phyloP scores from a whole-genome alignment of 2,888 invertebrate species.

The Entomobrya proxima region DNA sequence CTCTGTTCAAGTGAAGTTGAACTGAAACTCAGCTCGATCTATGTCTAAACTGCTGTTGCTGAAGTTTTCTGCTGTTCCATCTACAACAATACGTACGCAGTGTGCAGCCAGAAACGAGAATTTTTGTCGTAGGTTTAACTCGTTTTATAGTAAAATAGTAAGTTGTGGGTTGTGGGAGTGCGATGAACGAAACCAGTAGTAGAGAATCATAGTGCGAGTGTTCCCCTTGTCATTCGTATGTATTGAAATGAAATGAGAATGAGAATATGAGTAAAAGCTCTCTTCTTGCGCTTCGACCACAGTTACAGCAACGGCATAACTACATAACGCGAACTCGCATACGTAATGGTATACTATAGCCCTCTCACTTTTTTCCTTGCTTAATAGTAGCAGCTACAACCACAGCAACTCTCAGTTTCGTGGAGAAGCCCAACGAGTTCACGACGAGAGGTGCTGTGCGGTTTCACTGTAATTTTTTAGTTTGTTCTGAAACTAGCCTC shows the following conservation, averaged over 20 bases:
- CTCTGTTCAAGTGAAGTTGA: conserved; percentile 43
- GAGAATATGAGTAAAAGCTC: neutral
- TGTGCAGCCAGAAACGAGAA: neutral
- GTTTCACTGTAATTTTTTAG: conserved; percentile 39
- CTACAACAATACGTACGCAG: neutral
- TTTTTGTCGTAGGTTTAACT: neutral
- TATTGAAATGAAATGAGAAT: conserved; percentile 28
- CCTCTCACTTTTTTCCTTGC: conserved; percentile 24
- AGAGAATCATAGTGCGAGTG: neutral
- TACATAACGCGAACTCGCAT: neutral
- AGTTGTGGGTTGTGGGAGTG: conserved; percentile 30
- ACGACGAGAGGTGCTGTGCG: conserved; percentile 46
- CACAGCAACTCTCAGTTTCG: conserved; percentile 61
- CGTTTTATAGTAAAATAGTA: neutral
- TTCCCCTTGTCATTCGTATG: too few relatives aligned
- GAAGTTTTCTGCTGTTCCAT: neutral
- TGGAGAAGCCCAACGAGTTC: conserved; percentile 59
- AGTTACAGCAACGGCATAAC: neutral
- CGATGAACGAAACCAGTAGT: neutral
- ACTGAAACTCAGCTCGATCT: conserved; percentile 38
- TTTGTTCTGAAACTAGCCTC: conserved; percentile 46
- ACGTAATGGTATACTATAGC: neutral
- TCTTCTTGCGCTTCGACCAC: neutral
- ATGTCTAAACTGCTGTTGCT: neutral
- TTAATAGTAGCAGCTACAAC: conserved; percentile 39